Conservation (phyloP, 2,113 vertebrate genomes). For the Rhea americana region DNA sequence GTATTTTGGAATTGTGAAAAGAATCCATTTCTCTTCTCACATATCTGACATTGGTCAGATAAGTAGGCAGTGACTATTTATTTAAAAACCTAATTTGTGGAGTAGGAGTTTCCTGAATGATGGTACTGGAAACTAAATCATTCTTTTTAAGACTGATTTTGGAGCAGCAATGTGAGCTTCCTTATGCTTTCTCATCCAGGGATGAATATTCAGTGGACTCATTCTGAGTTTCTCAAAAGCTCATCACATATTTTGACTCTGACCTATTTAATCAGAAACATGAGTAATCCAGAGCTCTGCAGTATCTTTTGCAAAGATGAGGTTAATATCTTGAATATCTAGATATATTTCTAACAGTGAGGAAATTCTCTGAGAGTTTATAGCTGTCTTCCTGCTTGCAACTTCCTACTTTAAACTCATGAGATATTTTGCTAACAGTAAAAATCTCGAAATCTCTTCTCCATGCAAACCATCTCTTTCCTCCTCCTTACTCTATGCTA, state of each 20-base stretch:
- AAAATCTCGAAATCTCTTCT: not conserved
- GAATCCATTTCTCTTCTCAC: not conserved
- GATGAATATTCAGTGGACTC: not conserved
- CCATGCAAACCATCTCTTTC: not conserved
- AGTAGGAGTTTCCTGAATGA: not conserved
- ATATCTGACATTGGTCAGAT: not conserved
- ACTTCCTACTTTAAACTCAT: not conserved
- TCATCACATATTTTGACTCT: not conserved
- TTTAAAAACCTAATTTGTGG: not conserved
- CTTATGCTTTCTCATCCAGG: not conserved
- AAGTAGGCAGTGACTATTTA: not conserved
- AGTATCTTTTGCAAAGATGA: not conserved
- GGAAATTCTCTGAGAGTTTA: not conserved
- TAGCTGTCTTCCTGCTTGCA: not conserved
- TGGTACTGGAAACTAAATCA: not conserved
- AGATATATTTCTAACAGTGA: not conserved
- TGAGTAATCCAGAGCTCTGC: not conserved
- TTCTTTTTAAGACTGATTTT: not conserved
- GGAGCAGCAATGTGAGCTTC: not conserved
- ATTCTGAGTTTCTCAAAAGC: not conserved
- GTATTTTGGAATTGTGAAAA: not conserved
- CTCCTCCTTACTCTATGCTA: not conserved
- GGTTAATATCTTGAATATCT: not conserved
- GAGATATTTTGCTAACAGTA: not conserved
- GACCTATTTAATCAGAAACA: not conserved